Base-by-base conservation (phyloP, 2,888 invertebrate species). In the Tipula confusa region DNA sequence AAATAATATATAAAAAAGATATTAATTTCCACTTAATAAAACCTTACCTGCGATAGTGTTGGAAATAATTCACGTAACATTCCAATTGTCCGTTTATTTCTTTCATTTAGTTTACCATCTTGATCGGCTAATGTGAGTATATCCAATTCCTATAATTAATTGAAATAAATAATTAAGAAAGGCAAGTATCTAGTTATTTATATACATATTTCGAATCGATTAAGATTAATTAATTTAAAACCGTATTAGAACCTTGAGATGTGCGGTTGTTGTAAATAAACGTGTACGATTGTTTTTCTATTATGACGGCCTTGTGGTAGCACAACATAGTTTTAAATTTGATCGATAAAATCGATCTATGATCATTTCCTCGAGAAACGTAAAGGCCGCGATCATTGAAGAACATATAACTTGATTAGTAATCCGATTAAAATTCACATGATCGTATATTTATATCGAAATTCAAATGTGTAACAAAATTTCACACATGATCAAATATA, bases 81-180 rank as follows among this genome's bases (percentile, higher is more conserved):
- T 86, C 95, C 95, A 87, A 95, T 94, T 86, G 95, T 95, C 87
- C 95, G 91, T 90, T 95, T 95, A 90, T 93, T 94, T 87, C 95
- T 92, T 86, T 93, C 92, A 88, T 93, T 92, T 86, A 92, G 89
- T 88, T 93, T 92, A 85, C 91, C 91, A 88, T 93, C 93, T 85
- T 93, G 91, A 86, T 93, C 92, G 86, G 92, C 93, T 86, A 94
- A 90, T 90, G 93, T 92, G 88, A 94, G 89, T 85, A 93, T 93
- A 86, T 93, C 92, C 85, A 94, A 91, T 89, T 93, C 93, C 94
- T 94, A 91, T 83, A 87, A 87, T 18, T 33, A 9, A 9, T 33
- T 33, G 33, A 3, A 33, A 33, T n/a, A n/a, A 33, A 33, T 0
- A 33, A 24, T 2, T n/a, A 64, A 7, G 24, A 64, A 43, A 28